These are phyloP conservation scores for Clistopyga incitator DNA, from an alignment of 2,888 invertebrate genomes.

Conservation along the genomic window DNA sequence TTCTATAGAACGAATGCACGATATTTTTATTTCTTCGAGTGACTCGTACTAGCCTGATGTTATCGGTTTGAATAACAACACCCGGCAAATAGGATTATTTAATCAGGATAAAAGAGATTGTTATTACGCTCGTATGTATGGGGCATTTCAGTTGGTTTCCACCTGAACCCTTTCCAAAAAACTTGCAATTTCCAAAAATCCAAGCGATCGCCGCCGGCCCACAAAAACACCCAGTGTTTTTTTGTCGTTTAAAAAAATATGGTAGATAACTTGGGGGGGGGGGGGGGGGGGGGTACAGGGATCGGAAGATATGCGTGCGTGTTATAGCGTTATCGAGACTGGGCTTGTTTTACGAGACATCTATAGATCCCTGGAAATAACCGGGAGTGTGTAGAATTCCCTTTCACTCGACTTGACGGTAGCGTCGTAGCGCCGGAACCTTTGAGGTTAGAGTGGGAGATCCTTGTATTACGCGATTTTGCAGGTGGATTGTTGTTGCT, in stretches of 20 bases:
- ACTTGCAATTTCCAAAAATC: too few species aligned
- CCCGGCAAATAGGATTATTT: conserved; percentile 62
- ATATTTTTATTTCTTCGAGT: not conserved
- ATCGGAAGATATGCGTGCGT: too few species aligned
- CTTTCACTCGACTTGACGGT: conserved; percentile 66
- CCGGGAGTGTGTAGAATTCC: conserved; percentile 69
- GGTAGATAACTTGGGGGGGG: too few species aligned
- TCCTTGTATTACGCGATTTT: conserved; percentile 51
- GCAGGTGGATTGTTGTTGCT: conserved; percentile 65
- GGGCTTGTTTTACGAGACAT: conserved; percentile 65
- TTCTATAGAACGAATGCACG: not conserved
- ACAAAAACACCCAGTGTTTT: too few species aligned
- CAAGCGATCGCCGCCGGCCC: too few species aligned
- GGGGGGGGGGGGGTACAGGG: too few species aligned
- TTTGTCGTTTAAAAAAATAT: too few species aligned
- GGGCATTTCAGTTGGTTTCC: too few species aligned
- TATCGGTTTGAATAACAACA: conserved; percentile 41
- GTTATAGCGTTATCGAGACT: conserved; percentile 66
- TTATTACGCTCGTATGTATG: conserved; percentile 61
- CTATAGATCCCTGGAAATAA: conserved; percentile 61
- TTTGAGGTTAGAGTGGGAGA: conserved; percentile 36
- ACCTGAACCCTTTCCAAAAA: too few species aligned
- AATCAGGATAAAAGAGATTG: conserved; percentile 71
- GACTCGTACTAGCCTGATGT: not conserved
- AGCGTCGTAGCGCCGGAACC: conserved; percentile 57